phyloP scores from a whole-genome alignment of 2,797 vertebrate species.

The Lacerta bilineata region DNA sequence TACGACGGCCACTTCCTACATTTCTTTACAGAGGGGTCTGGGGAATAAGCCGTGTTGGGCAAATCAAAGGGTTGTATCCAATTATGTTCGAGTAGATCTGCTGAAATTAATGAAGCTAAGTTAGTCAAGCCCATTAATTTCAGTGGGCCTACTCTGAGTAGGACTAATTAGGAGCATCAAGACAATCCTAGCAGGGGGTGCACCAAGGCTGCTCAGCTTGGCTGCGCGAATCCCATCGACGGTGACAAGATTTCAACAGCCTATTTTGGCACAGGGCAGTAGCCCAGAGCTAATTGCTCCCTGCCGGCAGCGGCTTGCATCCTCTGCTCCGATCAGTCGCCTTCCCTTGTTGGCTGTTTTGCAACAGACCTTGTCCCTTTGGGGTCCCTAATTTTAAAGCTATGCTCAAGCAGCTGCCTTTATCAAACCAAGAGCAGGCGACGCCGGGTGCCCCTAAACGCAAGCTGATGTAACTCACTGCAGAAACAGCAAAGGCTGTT shows the following conservation, averaged over 20 bases:
- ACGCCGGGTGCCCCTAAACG: not conserved
- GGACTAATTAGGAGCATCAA: not conserved
- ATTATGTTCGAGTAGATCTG: too few relatives aligned
- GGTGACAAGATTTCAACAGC: not conserved
- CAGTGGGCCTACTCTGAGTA: too few relatives aligned
- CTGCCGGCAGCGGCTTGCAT: too few relatives aligned
- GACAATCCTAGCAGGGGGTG: not conserved
- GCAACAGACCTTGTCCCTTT: not conserved
- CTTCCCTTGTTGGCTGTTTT: not conserved
- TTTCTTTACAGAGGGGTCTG: not conserved
- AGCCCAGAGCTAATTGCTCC: not conserved
- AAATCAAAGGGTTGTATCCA: not conserved
- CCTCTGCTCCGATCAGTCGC: too few relatives aligned
- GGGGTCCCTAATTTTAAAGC: not conserved
- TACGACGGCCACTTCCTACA: too few relatives aligned
- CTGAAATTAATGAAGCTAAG: too few relatives aligned
- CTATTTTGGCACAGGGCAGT: not conserved
- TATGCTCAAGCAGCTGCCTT: not conserved
- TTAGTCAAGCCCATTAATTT: too few relatives aligned
- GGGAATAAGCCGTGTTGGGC: not conserved
- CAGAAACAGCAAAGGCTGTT: conserved; percentile 18
- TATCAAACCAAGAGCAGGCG: conserved; percentile 36
- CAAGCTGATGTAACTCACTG: conserved; percentile 6
- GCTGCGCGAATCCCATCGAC: too few relatives aligned
- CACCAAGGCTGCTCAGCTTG: not conserved